A percentile compares a stretch with the other conserved stretches of the same genome.
Evolutionary conservation across 2,888 invertebrate genomes (phyloP).

Genomic region (Hartigia nigra): DNA sequence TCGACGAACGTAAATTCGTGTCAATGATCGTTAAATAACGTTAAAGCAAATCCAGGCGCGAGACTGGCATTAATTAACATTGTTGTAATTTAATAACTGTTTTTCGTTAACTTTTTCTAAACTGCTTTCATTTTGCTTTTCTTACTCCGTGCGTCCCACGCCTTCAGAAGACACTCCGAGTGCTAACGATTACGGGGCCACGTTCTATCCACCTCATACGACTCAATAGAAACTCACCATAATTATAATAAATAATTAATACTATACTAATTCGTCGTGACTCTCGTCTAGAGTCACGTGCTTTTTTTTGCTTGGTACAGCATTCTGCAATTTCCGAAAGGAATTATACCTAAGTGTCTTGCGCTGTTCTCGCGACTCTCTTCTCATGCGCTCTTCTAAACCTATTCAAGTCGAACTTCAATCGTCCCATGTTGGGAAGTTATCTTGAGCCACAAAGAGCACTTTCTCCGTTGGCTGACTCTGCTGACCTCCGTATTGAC

Average conservation of each 20-base stretch:
- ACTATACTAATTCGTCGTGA: not conserved
- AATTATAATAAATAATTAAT: not conserved
- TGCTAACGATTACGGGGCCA: not conserved
- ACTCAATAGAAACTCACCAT: not conserved
- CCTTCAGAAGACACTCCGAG: not conserved
- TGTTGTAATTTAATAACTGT: not conserved
- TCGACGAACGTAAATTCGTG: not conserved
- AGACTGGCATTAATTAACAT: not conserved
- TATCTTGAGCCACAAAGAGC: constrained; percentile 71
- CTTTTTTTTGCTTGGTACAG: not conserved
- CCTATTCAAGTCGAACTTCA: constrained; percentile 57
- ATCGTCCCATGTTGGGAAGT: constrained; percentile 77
- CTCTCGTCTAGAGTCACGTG: not conserved
- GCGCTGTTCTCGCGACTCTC: not conserved
- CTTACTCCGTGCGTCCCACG: not conserved
- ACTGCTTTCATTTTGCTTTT: not conserved
- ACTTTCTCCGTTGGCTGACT: constrained; percentile 51
- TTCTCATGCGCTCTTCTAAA: constrained; percentile 28
- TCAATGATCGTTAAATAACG: not conserved
- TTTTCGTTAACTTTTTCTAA: not conserved
- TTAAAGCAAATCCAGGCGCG: not conserved
- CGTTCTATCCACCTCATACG: not conserved
- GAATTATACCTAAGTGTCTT: constrained; percentile 18
- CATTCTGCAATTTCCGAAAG: constrained; percentile 28
- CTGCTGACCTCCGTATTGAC: constrained; percentile 42